phyloP scores from a whole-genome alignment of 2,888 invertebrate species.

The Plebejus anna region DNA sequence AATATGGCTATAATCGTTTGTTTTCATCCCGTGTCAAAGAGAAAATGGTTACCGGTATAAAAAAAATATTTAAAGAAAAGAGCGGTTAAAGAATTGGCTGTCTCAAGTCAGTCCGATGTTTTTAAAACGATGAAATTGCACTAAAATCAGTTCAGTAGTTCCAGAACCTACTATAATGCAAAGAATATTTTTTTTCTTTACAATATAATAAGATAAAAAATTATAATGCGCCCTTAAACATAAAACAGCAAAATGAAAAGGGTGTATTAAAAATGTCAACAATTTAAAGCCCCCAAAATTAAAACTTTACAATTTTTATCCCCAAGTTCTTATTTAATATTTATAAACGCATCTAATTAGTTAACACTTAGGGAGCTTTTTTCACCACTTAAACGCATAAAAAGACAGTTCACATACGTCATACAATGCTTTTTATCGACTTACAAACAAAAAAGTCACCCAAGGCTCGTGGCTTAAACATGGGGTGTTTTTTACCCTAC shows the following conservation, averaged over 20 bases:
- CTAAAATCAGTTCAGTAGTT: no score
- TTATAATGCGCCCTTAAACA: no score
- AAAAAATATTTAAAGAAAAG: no score
- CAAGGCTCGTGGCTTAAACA: not conserved
- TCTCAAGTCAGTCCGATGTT: not conserved
- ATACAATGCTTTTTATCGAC: slow-evolving; percentile 13
- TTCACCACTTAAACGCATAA: not conserved
- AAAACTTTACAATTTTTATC: not conserved
- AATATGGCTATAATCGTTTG: not conserved
- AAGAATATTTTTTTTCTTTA: no score
- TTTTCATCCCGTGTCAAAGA: not conserved
- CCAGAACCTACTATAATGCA: no score
- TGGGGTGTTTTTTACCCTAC: slow-evolving; percentile 22
- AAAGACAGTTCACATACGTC: not conserved
- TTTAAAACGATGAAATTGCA: not conserved
- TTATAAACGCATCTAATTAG: not conserved
- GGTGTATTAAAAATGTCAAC: not conserved
- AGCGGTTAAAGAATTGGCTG: no score
- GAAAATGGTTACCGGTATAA: not conserved
- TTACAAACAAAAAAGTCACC: slow-evolving; percentile 20
- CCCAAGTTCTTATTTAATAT: not conserved
- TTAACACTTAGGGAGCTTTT: slow-evolving; percentile 21
- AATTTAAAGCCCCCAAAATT: not conserved
- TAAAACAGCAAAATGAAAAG: not conserved
- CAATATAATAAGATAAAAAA: no score